Evolutionary conservation across 2,888 invertebrate genomes (phyloP), one percentile per base, ranked within the genome.

Genomic region (Cheilosia vernalis): DNA sequence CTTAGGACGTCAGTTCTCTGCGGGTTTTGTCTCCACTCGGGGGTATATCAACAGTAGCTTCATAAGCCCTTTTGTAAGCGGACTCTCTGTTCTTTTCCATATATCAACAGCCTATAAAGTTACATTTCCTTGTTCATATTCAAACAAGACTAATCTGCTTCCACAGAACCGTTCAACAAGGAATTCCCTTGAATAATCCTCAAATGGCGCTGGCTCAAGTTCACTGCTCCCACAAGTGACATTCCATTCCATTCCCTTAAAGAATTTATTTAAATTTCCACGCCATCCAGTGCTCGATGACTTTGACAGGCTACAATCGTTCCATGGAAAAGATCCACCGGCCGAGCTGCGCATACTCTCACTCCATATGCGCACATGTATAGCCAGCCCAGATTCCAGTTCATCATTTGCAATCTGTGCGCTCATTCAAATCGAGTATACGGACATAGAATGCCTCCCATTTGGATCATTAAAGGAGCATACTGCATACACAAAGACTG

Each of bases 231-330:
- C 56, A 63, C n/a, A 70, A 73, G 30, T 49, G 21, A 21, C n/a
- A n/a, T n/a, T 44, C 47, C 66, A 79, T 58, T 47, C 49, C 74
- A 49, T 74, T 51, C 73, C 47, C 63, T 63, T 10, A 67, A 63
- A 56, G 85, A 81, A 85, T 85, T 85, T 85, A 85, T 85, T 85
- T 85, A 85, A 85, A 85, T 85, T 85, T 81, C 67, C 60, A 37
- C 66, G 69, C 66, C 60, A 74, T 61, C 55, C 60, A 53, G 51
- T 33, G 56, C 74, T 80, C 77, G 81, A 85, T 85, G 85, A 10
- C 85, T 85, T 61, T 85, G 85, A 81, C 80, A 85, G 61, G 70
- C 72, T 49, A 81, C 85, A 85, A 77, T 63, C 76, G 79, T 44
- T 69, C 47, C 51, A 58, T 49, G 70, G 76, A 58, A 69, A 17